A percentile compares a stretch with the other conserved stretches of the same genome.
These are phyloP conservation scores for Nasonia giraulti DNA, from an alignment of 1,140 invertebrate species.

Conservation along the genomic window DNA sequence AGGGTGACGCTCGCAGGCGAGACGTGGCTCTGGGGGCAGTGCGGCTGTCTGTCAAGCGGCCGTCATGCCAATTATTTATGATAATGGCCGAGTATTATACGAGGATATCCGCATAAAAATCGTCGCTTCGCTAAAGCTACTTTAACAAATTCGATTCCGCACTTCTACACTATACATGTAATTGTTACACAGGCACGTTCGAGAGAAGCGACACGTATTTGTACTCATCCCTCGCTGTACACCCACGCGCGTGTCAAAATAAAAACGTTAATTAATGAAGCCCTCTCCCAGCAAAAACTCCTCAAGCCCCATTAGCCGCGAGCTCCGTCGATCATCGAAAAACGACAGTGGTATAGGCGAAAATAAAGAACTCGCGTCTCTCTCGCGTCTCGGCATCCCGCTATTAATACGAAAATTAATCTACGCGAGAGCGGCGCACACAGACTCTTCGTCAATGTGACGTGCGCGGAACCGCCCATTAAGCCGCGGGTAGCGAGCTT, in stretches of 20 bases:
- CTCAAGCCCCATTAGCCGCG: too few species aligned
- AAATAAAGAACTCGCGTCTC: not conserved
- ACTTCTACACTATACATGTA: too few species aligned
- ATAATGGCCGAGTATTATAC: conserved; percentile 17
- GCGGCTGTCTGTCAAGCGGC: conserved; percentile 40
- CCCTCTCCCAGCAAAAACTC: too few species aligned
- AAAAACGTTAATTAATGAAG: too few species aligned
- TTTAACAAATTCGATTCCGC: too few species aligned
- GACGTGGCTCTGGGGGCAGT: conserved; percentile 1
- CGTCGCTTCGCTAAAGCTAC: too few species aligned
- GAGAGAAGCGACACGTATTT: too few species aligned
- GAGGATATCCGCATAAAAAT: not conserved
- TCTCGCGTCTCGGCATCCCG: not conserved
- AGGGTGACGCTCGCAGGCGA: not conserved
- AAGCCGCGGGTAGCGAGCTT: not conserved
- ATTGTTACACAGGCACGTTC: too few species aligned
- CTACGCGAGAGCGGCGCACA: conserved; percentile 26
- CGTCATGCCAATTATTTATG: conserved; percentile 51
- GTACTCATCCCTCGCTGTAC: too few species aligned
- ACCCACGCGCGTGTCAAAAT: too few species aligned
- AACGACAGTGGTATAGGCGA: not conserved
- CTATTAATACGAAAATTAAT: conserved; percentile 59
- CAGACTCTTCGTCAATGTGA: conserved; percentile 53
- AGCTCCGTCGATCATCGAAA: not conserved
- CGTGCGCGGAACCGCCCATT: conserved; percentile 49